Percentiles rank a stretch among this genome's conserved stretches.
Evolutionary conservation across 2,888 invertebrate genomes (phyloP).

Genomic region (Pyrochroa serraticornis): DNA sequence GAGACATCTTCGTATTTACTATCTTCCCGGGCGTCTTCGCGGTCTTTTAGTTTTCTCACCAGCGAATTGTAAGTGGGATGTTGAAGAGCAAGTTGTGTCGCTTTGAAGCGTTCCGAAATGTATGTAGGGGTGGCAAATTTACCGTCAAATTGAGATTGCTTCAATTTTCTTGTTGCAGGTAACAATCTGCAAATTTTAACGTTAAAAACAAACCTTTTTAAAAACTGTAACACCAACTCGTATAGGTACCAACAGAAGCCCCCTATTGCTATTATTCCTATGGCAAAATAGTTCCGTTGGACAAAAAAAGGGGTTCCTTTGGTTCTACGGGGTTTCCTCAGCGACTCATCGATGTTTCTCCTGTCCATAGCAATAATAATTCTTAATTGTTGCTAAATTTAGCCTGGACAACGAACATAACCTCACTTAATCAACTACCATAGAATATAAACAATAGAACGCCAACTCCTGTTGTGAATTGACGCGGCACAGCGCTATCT

Average conservation of each 20-base stretch:
- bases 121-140: slow-evolving; percentile 44
- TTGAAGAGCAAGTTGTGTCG: slow-evolving; percentile 18
- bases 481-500: too few relatives aligned
- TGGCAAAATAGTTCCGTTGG: slow-evolving; percentile 63
- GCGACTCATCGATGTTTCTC: slow-evolving; percentile 50
- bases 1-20: slow-evolving; percentile 42
- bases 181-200: slow-evolving; percentile 40
- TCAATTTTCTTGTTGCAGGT: slow-evolving; percentile 42
- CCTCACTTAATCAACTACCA: too few relatives aligned
- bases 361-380: slow-evolving; percentile 42
- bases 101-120: slow-evolving; percentile 31
- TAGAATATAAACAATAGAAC: too few relatives aligned
- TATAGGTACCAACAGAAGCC: slow-evolving; percentile 57
- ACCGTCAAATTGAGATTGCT: slow-evolving; percentile 32
- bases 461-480: too few relatives aligned
- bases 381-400: background rate
- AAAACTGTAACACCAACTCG: slow-evolving; percentile 58
- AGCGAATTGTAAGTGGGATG: slow-evolving; percentile 32
- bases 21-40: slow-evolving; percentile 35
- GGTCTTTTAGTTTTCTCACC: slow-evolving; percentile 33
- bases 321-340: slow-evolving; percentile 69
- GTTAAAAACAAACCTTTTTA: background rate
- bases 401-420: background rate
- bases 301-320: slow-evolving; percentile 69
- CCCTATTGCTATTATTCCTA: slow-evolving; percentile 58